Conservation (phyloP, 2,888 invertebrate genomes). For the Darwinula stevensoni region DNA sequence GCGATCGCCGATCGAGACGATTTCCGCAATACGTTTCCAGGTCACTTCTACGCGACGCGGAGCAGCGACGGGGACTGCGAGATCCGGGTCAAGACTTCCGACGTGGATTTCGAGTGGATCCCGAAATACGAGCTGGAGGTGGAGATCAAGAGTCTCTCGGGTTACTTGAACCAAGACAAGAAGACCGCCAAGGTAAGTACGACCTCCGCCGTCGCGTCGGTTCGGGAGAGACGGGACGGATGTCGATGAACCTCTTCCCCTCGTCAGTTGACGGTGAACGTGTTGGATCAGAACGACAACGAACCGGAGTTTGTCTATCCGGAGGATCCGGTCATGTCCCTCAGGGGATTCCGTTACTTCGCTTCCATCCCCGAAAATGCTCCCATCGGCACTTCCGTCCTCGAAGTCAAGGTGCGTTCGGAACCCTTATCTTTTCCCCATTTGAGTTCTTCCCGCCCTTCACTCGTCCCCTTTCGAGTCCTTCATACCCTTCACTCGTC, state of each 20-base stretch:
- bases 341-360: constrained; percentile 37
- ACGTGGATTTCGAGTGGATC: constrained; percentile 44
- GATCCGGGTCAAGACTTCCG: constrained; percentile 27
- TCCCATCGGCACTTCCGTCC: constrained; percentile 34
- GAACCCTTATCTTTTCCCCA: no score
- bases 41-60: constrained; percentile 36
- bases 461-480: no score
- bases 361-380: constrained; percentile 43
- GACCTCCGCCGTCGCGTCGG: no score
- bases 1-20: no score
- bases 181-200: constrained; percentile 28
- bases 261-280: constrained; percentile 13
- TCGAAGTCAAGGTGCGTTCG: constrained; percentile 47
- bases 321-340: constrained; percentile 22
- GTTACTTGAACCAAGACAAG: constrained; percentile 43
- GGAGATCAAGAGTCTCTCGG: constrained; percentile 39
- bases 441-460: no score
- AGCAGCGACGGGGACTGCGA: constrained; percentile 56
- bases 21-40: constrained; percentile 22
- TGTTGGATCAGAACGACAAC: constrained; percentile 69
- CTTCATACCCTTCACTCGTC: no score
- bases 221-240: no score
- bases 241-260: no score
- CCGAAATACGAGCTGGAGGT: constrained; percentile 32
- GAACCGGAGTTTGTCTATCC: constrained; percentile 44